Conservation (phyloP, 53 echinoderm and acorn worm genomes). For the Stichopus horrens region DNA sequence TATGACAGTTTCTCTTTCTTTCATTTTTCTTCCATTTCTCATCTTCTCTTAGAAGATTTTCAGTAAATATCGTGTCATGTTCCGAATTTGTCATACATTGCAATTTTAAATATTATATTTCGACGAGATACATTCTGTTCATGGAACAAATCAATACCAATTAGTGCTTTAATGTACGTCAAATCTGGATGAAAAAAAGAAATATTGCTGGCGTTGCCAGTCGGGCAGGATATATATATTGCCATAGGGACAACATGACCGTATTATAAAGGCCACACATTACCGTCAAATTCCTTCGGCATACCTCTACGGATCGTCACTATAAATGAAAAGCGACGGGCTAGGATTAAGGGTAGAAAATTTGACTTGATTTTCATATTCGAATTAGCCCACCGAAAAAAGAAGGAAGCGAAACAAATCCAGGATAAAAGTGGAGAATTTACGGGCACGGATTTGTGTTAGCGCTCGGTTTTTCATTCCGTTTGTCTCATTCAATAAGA, state of each 20-base stretch:
- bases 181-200: neutral
- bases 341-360: neutral
- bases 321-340: neutral
- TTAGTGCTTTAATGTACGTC: neutral
- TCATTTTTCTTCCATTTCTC: too few relatives aligned
- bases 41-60: too few relatives aligned
- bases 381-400: neutral
- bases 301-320: neutral
- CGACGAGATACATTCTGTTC: too few relatives aligned
- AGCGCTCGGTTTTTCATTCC: neutral
- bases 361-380: conserved; percentile 1
- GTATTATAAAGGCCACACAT: neutral
- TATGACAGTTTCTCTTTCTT: too few relatives aligned
- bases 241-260: neutral
- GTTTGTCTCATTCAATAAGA: neutral
- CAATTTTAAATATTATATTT: too few relatives aligned
- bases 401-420: too few relatives aligned
- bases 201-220: neutral
- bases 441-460: neutral
- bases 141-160: too few relatives aligned
- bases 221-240: neutral
- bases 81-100: too few relatives aligned
- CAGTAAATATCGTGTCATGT: too few relatives aligned
- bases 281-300: neutral
- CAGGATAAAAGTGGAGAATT: neutral